Percentiles rank a stretch among this genome's conserved stretches.
Evolutionary conservation across 2,797 vertebrate genomes (phyloP).

Genomic region (Onychomys torridus): DNA sequence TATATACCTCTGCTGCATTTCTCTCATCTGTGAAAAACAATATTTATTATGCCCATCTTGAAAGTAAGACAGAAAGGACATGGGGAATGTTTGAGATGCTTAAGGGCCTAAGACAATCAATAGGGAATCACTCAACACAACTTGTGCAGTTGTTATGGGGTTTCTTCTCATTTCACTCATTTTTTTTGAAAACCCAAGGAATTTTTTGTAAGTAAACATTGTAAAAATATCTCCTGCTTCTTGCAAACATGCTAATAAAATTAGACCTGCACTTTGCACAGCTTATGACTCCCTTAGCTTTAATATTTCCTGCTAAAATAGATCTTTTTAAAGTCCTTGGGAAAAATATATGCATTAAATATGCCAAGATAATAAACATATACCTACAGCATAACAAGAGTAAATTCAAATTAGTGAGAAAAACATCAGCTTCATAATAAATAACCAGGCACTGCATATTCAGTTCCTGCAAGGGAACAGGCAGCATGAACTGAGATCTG

Average conservation of each 20-base stretch:
- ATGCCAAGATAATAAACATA: conserved; percentile 66
- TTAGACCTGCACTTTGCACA: conserved; percentile 51
- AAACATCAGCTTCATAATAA: conserved; percentile 44
- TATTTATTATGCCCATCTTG: conserved; percentile 51
- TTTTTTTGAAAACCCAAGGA: conserved; percentile 61
- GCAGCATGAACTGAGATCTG: accelerated
- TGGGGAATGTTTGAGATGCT: not conserved
- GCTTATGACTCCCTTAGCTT: conserved; percentile 64
- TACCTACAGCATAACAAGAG: conserved; percentile 23
- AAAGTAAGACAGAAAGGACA: not conserved
- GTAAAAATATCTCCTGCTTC: conserved; percentile 70
- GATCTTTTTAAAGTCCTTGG: conserved; percentile 69
- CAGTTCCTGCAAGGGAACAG: not conserved
- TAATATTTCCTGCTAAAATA: conserved; percentile 74
- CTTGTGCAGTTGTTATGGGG: not conserved
- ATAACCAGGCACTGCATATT: not conserved
- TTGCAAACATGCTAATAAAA: conserved; percentile 66
- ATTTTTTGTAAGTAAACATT: conserved; percentile 72
- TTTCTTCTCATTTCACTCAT: conserved; percentile 52
- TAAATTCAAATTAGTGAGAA: conserved; percentile 70
- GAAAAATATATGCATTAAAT: conserved; percentile 70
- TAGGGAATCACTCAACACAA: conserved; percentile 8
- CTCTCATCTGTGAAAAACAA: conserved; percentile 31
- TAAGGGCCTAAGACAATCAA: conserved; percentile 10
- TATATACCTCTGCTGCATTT: conserved; percentile 52